These are phyloP conservation scores for Istiophorus platypterus DNA, from an alignment of 2,113 vertebrate genomes.

Conservation along the genomic window DNA sequence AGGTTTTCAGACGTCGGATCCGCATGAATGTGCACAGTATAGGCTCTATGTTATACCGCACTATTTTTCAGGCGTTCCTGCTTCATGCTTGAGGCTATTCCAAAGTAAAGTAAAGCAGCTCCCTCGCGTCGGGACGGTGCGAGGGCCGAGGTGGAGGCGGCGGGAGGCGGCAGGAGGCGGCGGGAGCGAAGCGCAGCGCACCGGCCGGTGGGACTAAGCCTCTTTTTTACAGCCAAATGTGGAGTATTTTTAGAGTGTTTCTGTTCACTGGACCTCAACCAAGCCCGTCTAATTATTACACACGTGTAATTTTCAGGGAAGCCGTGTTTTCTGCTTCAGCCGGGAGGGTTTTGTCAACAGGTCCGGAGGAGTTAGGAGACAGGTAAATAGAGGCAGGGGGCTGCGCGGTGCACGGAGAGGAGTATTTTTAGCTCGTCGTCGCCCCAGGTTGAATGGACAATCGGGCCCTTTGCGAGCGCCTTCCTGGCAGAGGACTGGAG, in stretches of 20 bases:
- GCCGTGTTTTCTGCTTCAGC: slow-evolving; percentile 66
- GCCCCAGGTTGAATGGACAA: slow-evolving; percentile 82
- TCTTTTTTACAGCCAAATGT: slow-evolving; percentile 56
- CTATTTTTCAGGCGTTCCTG: slow-evolving; percentile 37
- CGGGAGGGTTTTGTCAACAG: slow-evolving; percentile 78
- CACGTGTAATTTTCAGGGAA: slow-evolving; percentile 80
- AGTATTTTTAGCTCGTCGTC: slow-evolving; percentile 82
- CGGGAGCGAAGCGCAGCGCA: slow-evolving; percentile 29
- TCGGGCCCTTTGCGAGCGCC: slow-evolving; percentile 74
- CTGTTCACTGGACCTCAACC: slow-evolving; percentile 77
- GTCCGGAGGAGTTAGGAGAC: slow-evolving; percentile 79
- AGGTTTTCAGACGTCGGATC: not conserved
- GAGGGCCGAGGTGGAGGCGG: slow-evolving; percentile 58
- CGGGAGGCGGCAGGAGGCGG: slow-evolving; percentile 56
- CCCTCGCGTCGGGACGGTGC: slow-evolving; percentile 37
- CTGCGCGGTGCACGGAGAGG: slow-evolving; percentile 72
- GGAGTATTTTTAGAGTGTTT: slow-evolving; percentile 83
- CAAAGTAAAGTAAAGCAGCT: slow-evolving; percentile 74
- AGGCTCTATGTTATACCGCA: not conserved
- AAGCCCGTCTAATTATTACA: slow-evolving; percentile 79
- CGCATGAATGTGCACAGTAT: slow-evolving; percentile 1
- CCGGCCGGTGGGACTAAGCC: slow-evolving; percentile 29
- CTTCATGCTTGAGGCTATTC: slow-evolving; percentile 62
- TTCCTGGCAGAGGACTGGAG: slow-evolving; percentile 75
- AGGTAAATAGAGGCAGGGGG: slow-evolving; percentile 81